Base-by-base conservation (phyloP, 2,113 vertebrate genomes). In the Hemibagrus wyckioides region DNA sequence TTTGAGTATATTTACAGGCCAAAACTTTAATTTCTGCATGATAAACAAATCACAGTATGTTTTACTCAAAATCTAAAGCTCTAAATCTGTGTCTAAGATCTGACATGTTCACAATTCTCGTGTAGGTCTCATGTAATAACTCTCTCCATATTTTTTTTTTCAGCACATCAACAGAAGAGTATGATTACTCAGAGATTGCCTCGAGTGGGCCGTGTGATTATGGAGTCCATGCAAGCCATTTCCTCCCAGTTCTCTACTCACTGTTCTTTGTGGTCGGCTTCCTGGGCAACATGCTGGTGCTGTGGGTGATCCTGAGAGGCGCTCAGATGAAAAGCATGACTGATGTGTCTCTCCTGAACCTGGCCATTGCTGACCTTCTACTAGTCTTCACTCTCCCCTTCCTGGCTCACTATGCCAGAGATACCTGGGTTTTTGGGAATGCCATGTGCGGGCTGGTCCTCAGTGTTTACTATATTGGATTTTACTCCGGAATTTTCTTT, bases 401-500 rank as follows among this genome's bases (percentile, higher is more conserved):
- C 86, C 95, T 96, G 89, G 96, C 96, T 57, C 75, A 80, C 54
- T 57, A 80, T 14, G 77, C 77, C 77, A 54, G 30, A 36, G 77
- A 36, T 80, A 54, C 50, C 50, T 80, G 77, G 77, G 19, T 80
- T 39, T 80, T 80, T 25, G 52, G 77, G 23, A 86, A 94, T 8
- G 41, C 2, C 50, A 80, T 80, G 77, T 80, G 77, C 77, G 19
- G 2, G 19, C 50, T 80, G 77, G 91, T 97, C 23, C 95, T 96
- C 0, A 94, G 94, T 1, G 4, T 94, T 39, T 97, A 97, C 86
- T 44, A 94, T 1, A 82, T 96, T 0, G 96, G 96, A 39, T 97
- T 97, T 85, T 98, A 97, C 88, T 92, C 95, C 0, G 96, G 96
- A 0, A 96, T 96, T 87, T 97, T 97, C 15, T 98, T 99, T 89